A percentile compares a stretch with the other conserved stretches of the same genome.
phyloP scores from a whole-genome alignment of 2,113 vertebrate genomes.

The Shinisaurus crocodilurus region DNA sequence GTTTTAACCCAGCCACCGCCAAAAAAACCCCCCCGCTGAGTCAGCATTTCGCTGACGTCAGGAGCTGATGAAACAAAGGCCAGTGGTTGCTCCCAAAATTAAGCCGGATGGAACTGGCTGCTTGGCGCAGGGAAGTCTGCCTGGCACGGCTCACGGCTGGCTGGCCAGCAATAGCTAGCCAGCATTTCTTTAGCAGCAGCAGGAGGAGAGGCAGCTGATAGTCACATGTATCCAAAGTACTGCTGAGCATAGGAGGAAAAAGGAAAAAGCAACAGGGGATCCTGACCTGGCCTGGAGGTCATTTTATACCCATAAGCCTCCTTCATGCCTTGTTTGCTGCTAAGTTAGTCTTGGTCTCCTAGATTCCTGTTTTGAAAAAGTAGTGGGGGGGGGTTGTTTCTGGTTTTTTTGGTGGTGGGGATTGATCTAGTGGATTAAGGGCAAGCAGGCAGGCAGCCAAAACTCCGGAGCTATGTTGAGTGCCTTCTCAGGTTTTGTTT shows the following conservation, averaged over 20 bases:
- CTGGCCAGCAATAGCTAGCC: no score
- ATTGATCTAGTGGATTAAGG: background rate
- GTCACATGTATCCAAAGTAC: background rate
- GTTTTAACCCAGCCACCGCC: background rate
- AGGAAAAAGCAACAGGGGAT: no score
- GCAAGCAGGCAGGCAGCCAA: no score
- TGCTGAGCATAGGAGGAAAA: background rate
- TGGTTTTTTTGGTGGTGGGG: no score
- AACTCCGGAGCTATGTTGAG: background rate
- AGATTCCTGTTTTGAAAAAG: background rate
- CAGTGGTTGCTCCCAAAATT: background rate
- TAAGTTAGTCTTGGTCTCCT: background rate
- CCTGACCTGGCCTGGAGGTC: background rate
- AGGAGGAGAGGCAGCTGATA: background rate
- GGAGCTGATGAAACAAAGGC: slow-evolving; percentile 25
- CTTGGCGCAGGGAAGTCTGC: background rate
- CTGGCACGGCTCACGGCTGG: background rate
- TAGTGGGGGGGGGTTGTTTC: background rate
- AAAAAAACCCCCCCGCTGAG: background rate
- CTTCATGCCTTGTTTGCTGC: background rate
- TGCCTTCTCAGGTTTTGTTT: background rate
- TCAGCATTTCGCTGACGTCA: slow-evolving; percentile 27
- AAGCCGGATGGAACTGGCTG: slow-evolving; percentile 18
- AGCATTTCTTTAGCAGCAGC: no score
- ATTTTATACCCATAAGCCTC: no score